Percentiles rank a stretch among this genome's conserved stretches.
Conservation (phyloP, 2,113 vertebrate species). For the Pteruthius melanotis region DNA sequence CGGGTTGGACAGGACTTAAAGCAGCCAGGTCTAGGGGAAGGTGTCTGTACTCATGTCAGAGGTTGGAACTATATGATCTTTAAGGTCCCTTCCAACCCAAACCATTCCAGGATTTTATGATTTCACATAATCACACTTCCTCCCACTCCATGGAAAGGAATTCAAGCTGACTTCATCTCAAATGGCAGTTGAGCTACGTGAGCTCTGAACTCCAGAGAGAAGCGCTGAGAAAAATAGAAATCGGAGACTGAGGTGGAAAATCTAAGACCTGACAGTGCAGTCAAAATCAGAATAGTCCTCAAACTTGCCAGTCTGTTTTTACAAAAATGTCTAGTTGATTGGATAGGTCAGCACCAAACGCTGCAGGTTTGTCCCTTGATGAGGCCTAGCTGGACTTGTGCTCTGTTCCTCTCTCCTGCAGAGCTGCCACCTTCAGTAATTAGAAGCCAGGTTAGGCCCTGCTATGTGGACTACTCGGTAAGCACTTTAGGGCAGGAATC, state of each 20-base stretch:
- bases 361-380: background rate
- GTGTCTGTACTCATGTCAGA: background rate
- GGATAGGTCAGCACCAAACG: background rate
- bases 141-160: background rate
- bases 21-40: background rate
- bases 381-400: background rate
- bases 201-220: background rate
- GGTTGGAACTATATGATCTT: background rate
- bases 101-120: background rate
- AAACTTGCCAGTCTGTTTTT: background rate
- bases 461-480: background rate
- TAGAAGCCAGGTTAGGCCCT: background rate
- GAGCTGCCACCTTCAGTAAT: background rate
- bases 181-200: background rate
- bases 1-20: background rate
- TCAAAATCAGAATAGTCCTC: background rate
- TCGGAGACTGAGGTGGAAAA: background rate
- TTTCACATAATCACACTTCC: background rate
- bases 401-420: background rate
- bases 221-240: background rate
- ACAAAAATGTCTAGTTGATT: background rate
- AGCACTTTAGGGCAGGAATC: background rate
- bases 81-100: background rate
- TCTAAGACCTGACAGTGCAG: background rate
- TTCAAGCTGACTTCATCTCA: background rate